phyloP scores from a whole-genome alignment of 2,888 invertebrate genomes.

The Pterobdella sp. region DNA sequence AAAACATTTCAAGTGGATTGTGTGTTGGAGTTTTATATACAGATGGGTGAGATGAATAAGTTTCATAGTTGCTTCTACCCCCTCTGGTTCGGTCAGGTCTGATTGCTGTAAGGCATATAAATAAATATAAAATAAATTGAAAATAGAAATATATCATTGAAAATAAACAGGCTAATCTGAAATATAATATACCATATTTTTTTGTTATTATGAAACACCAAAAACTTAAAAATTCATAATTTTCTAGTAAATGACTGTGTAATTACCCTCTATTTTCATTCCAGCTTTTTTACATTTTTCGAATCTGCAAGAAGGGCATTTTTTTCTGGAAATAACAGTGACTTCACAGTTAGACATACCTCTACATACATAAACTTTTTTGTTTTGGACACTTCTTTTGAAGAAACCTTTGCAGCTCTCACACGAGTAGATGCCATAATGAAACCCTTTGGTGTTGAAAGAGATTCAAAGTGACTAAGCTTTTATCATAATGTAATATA shows the following conservation, averaged over 20 bases:
- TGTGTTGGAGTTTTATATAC: too few relatives aligned
- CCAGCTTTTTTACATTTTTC: constrained; percentile 89
- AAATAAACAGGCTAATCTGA: too few relatives aligned
- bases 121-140: background rate
- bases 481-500: too few relatives aligned
- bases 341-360: constrained; percentile 67
- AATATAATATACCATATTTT: too few relatives aligned
- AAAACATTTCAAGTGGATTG: too few relatives aligned
- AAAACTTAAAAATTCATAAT: background rate
- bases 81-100: constrained; percentile 88
- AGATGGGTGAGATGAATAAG: constrained; percentile 35
- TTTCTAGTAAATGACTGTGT: background rate
- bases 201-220: too few relatives aligned
- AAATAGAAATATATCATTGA: too few relatives aligned
- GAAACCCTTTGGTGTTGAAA: constrained; percentile 68
- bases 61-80: constrained; percentile 78
- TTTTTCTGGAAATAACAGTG: constrained; percentile 83
- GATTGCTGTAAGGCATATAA: constrained; percentile 60
- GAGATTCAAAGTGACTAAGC: too few relatives aligned
- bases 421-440: constrained; percentile 94
- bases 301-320: constrained; percentile 92
- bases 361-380: constrained; percentile 85
- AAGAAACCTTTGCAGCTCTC: constrained; percentile 97
- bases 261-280: constrained; percentile 83
- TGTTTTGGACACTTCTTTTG: constrained; percentile 94